phyloP scores from a whole-genome alignment of 2,888 invertebrate genomes.

The Leucophora obtusa region DNA sequence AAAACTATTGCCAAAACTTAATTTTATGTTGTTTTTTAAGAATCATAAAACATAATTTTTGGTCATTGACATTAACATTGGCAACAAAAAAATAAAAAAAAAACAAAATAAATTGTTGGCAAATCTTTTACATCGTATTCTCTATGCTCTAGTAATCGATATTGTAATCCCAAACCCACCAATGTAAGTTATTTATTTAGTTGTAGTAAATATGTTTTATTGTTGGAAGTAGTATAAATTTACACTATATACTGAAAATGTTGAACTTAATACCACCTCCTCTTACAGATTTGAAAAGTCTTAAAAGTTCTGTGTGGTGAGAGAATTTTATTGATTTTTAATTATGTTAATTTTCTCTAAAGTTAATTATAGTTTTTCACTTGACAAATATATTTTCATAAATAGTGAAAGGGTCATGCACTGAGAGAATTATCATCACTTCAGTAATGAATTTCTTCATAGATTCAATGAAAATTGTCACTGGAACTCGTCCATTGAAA shows the following conservation, averaged over 20 bases:
- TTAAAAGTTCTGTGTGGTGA: background rate
- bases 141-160: constrained; percentile 16
- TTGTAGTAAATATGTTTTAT: background rate
- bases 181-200: background rate
- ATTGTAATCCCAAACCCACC: background rate
- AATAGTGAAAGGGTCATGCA: too few species aligned
- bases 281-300: background rate
- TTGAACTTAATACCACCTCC: background rate
- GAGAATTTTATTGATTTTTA: constrained; percentile 26
- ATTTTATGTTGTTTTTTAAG: constrained; percentile 18
- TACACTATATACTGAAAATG: background rate
- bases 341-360: constrained; percentile 8
- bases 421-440: too few species aligned
- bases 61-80: constrained; percentile 73
- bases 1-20: background rate
- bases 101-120: background rate
- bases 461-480: too few species aligned
- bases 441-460: too few species aligned
- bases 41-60: constrained; percentile 27
- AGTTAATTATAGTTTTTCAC: background rate
- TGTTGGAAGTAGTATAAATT: background rate
- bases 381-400: background rate
- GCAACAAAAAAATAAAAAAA: background rate
- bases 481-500: too few species aligned
- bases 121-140: background rate